Conservation (phyloP, 2,888 invertebrate species). For the Meteorus cinctellus region DNA sequence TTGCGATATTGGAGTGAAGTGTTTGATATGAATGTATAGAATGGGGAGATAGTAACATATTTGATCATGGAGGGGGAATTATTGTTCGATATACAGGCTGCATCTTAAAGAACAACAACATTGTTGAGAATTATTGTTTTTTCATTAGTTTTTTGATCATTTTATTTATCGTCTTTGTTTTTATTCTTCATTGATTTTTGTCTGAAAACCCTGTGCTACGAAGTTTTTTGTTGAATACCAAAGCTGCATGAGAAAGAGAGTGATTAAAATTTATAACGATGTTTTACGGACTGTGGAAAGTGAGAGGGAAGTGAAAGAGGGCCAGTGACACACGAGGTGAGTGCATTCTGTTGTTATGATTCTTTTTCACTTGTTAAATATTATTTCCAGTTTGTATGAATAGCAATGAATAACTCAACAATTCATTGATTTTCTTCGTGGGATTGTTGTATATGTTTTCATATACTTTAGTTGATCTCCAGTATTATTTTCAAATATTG, state of each 20-base stretch:
- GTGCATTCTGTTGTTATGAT: constrained; percentile 1
- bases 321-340: constrained; percentile 28
- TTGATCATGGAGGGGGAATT: background rate
- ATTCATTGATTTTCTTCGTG: no score
- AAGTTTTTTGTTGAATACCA: background rate
- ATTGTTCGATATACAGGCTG: background rate
- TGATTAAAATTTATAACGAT: constrained; percentile 48
- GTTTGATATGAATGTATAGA: background rate
- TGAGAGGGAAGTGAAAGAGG: constrained; percentile 58
- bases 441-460: no score
- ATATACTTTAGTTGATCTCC: no score
- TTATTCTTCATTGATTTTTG: background rate
- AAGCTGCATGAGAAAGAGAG: background rate
- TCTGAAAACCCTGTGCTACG: background rate
- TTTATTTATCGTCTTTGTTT: background rate
- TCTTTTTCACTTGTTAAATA: background rate
- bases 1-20: background rate
- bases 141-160: background rate
- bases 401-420: no score
- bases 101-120: background rate
- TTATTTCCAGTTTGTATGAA: background rate
- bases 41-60: background rate
- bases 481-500: no score
- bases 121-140: background rate
- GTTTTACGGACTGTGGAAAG: constrained; percentile 58